Evolutionary conservation across 92 coral and sea anemone genomes (phyloP), one percentile per base, ranked within the genome.

Genomic region (Blastomussa wellsi): DNA sequence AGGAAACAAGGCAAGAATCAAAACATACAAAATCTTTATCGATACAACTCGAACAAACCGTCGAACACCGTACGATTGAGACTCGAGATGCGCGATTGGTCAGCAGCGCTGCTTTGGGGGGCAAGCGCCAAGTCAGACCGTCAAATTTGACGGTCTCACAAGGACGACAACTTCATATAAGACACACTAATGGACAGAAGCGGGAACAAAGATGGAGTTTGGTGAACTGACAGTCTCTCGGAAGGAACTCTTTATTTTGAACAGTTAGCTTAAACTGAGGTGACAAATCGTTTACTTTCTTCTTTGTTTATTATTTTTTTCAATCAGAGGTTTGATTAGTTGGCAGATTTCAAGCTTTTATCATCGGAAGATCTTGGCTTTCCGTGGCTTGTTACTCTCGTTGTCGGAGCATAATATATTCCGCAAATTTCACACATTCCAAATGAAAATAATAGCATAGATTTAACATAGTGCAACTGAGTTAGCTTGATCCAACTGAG

Each of bases 181-280:
- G 64, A 8, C 20, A 7, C 77, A 81, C 52, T 10, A 24, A 32
- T 1, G 32, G 22, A 62, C 37, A 53, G 37, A 60, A 75, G 86
- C 86, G 90, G 82, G 86, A 86, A 80, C 91, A 83, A 88, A 74
- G 87, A 90, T 90, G 91, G 93, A 86, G 85, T 8, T 57, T 24
- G 55, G 79, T 76, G 48, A 17, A 53, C 13, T 48, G 8, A 15
- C 59, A 28, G 19, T 10, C 57, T n/a, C 32, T 81, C 19, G 20
- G 49, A 60, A 14, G 19, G n/a, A 53, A 38, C 39, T 39, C 22
- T 41, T 9, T 20, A 35, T 44, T 83, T 36, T 60, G 28, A 42
- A 32, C 41, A 72, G 41, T 72, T 33, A 7, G 87, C 14, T 26
- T 39, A 19, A 39, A 16, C 41, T 55, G 64, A 82, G 79, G 86